Base-by-base conservation (phyloP, 2,888 invertebrate species). In the Andrena chrysosceles region DNA sequence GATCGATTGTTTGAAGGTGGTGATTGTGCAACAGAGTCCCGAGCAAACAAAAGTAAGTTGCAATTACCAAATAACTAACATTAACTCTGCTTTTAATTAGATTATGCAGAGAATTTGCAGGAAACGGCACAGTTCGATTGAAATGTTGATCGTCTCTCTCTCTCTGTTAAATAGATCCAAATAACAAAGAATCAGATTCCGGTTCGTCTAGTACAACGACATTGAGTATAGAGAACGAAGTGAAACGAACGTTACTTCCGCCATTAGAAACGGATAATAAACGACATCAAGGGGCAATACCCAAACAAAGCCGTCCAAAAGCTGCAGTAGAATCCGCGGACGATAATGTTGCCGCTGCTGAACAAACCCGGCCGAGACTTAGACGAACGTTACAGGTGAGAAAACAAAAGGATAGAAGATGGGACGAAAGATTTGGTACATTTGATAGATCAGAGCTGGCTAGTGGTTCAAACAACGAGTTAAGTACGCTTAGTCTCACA, bases 251-350 rank as follows among this genome's bases (percentile, higher is more conserved):
- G 93, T 93, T 96, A 63, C 93, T 96, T 71, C 94, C 95, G 26
- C 92, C 94, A 71, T 89, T 86, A 69, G 90, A 95, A 94, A 87
- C 94, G 92, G 86, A 95, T 94, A 90, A 94, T 94, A 95, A 96
- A 93, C 95, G 96, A 93, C 96, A 96, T 93, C 95, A 96, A 90
- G 97, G 97, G 79, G 96, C 96, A 83, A 96, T 96, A 93, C 96
- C 96, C 77, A 96, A 97, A 93, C 96, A 96, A 94, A 95, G 95
- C 95, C 94, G 94, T 94, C 94, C 94, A 94, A 92, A 91, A 81
- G 82, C 85, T 59, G 68, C 73, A 26, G 52, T 68, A 33, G 89
- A 78, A 71, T 62, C 76, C 33, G 73, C 74, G 70, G 89, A 77
- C 64, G 88, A 83, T 78, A 87, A 69, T 56, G 64, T 74, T 33